Evolutionary conservation across 92 coral and sea anemone species (phyloP).

Genomic region (Bergia sp.): DNA sequence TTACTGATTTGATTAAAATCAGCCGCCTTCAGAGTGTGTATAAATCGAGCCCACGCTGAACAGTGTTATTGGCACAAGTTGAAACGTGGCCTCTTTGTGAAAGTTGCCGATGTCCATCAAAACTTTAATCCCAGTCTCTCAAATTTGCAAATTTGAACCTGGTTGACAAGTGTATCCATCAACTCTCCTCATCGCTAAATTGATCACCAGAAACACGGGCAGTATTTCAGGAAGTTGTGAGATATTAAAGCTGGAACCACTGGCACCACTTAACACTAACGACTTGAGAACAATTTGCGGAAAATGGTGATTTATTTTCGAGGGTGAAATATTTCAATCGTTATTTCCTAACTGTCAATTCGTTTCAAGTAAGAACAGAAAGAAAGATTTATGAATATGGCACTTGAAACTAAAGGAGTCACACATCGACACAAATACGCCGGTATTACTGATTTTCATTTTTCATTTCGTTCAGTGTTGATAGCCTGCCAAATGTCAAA

Average conservation of each 20-base stretch:
- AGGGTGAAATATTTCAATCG: slow-evolving; percentile 33
- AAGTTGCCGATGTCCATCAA: slow-evolving; percentile 77
- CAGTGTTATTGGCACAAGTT: slow-evolving; percentile 54
- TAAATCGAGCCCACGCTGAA: slow-evolving; percentile 56
- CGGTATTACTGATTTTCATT: slow-evolving; percentile 77
- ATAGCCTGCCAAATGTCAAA: slow-evolving; percentile 69
- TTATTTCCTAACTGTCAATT: slow-evolving; percentile 27
- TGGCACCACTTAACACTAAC: slow-evolving; percentile 23
- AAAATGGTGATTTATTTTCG: slow-evolving; percentile 34
- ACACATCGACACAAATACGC: slow-evolving; percentile 62
- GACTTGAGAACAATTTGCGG: slow-evolving; percentile 50
- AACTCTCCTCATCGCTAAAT: slow-evolving; percentile 74
- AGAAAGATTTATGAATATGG: slow-evolving; percentile 37
- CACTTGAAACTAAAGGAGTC: slow-evolving; percentile 44
- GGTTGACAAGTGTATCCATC: slow-evolving; percentile 76
- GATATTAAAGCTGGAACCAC: slow-evolving; percentile 49
- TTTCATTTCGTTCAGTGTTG: slow-evolving; percentile 70
- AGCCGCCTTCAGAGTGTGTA: slow-evolving; percentile 44
- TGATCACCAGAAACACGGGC: slow-evolving; percentile 67
- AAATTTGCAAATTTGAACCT: slow-evolving; percentile 66
- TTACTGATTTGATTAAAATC: slow-evolving; percentile 60
- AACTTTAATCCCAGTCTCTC: slow-evolving; percentile 63
- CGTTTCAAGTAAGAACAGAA: slow-evolving; percentile 19
- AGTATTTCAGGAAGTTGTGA: slow-evolving; percentile 73
- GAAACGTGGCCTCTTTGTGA: slow-evolving; percentile 55